These are phyloP conservation scores for Fulmarus glacialis DNA, from an alignment of 2,113 vertebrate genomes.

Conservation along the genomic window DNA sequence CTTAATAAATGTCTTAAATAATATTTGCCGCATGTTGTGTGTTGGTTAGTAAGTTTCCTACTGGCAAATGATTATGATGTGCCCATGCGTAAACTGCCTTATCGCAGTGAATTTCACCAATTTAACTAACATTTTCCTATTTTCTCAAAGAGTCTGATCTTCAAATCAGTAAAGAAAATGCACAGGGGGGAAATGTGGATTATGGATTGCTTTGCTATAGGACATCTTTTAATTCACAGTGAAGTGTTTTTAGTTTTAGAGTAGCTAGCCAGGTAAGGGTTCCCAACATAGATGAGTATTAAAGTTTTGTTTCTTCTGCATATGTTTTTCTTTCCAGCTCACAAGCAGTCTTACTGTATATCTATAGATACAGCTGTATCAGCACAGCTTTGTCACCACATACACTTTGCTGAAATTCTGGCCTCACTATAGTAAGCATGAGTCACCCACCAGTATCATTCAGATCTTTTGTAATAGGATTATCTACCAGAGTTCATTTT, in stretches of 20 bases:
- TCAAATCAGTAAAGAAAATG: neutral
- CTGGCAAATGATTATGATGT: neutral
- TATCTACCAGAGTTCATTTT: neutral
- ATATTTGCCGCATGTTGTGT: fast-evolving
- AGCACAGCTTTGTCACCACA: neutral
- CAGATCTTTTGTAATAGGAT: neutral
- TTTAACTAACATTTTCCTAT: neutral
- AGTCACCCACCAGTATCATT: neutral
- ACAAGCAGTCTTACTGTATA: fast-evolving
- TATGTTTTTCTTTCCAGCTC: neutral
- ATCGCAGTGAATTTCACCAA: neutral
- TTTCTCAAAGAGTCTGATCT: neutral
- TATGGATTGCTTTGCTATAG: neutral
- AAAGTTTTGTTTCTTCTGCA: neutral
- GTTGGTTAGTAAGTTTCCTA: neutral
- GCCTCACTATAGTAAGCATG: fast-evolving
- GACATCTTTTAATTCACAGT: neutral
- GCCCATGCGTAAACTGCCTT: neutral
- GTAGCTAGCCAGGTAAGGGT: neutral
- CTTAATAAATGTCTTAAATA: neutral
- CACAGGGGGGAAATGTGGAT: fast-evolving
- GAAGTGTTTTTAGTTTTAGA: neutral
- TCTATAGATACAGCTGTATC: neutral
- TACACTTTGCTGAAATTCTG: neutral
- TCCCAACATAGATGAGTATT: fast-evolving